Conservation (phyloP, 2,797 vertebrate species). For the Poecilia wingei region DNA sequence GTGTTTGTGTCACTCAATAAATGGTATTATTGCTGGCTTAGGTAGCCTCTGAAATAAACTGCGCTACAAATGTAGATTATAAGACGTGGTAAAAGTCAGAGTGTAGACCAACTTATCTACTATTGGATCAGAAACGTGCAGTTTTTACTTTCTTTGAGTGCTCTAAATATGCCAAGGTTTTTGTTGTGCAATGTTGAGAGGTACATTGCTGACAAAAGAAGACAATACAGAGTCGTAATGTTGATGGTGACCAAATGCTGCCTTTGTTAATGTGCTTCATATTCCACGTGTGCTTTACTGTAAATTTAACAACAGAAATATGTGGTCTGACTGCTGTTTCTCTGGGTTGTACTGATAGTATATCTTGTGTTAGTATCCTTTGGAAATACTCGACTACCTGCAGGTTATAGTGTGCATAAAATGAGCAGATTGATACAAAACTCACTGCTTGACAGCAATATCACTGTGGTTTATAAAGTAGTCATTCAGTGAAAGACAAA, state of each 20-base stretch:
- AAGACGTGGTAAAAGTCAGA: conserved; percentile 15
- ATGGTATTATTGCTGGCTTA: conserved; percentile 71
- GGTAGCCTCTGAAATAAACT: conserved; percentile 47
- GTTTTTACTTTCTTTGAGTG: conserved; percentile 13
- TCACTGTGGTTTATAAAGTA: background rate
- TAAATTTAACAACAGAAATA: conserved; percentile 34
- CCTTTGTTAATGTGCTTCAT: conserved; percentile 54
- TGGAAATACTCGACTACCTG: conserved; percentile 42
- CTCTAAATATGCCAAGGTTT: conserved; percentile 4
- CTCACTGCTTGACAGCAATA: background rate
- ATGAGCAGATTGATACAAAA: background rate
- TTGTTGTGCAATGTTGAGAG: background rate
- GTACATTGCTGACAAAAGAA: conserved; percentile 13
- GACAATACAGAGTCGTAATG: background rate
- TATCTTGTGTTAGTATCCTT: conserved; percentile 32
- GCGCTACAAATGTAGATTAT: conserved; percentile 34
- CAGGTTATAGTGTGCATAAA: conserved; percentile 11
- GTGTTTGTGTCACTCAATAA: conserved; percentile 30
- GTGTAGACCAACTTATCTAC: conserved; percentile 9
- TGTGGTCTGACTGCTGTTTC: conserved; percentile 34
- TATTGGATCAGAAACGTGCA: conserved; percentile 3
- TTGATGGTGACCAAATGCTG: conserved; percentile 27
- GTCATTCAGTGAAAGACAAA: conserved; percentile 13
- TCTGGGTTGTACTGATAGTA: conserved; percentile 17
- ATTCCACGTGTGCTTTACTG: conserved; percentile 64